Conservation (phyloP, 2,888 invertebrate genomes). For the Parasteatoda lunata region DNA sequence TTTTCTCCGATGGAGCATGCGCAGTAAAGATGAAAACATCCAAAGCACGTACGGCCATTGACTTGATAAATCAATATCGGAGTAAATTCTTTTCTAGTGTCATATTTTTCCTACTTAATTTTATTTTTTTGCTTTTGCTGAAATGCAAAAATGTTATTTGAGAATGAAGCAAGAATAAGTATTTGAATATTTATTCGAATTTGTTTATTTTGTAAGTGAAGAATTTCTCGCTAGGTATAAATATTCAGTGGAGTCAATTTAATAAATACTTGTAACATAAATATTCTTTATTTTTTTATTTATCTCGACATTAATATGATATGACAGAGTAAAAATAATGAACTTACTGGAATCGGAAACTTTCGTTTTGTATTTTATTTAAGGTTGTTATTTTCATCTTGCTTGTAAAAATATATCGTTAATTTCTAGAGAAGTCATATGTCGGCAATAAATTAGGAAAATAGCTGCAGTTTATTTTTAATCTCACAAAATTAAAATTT, state of each 20-base stretch:
- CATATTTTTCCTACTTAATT: conserved; percentile 39
- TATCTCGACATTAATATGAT: not conserved
- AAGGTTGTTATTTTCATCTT: too few relatives aligned
- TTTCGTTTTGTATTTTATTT: too few relatives aligned
- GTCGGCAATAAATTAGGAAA: too few relatives aligned
- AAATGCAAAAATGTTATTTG: conserved; percentile 51
- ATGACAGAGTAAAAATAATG: too few relatives aligned
- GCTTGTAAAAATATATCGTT: too few relatives aligned
- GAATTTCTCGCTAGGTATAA: conserved; percentile 16
- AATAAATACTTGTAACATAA: not conserved
- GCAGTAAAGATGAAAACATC: conserved; percentile 25
- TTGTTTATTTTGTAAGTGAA: conserved; percentile 34
- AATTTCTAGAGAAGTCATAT: too few relatives aligned
- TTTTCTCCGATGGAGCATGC: conserved; percentile 38
- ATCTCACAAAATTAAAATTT: too few relatives aligned
- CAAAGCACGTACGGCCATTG: conserved; percentile 66
- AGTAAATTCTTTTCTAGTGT: conserved; percentile 58
- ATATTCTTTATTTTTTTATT: not conserved
- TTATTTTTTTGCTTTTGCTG: conserved; percentile 18
- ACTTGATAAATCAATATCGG: conserved; percentile 64
- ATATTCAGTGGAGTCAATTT: not conserved
- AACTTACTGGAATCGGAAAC: too few relatives aligned
- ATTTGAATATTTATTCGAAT: conserved; percentile 49
- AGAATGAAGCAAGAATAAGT: conserved; percentile 32
- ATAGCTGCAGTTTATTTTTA: too few relatives aligned